Evolutionary conservation across 2,888 invertebrate species (phyloP), one percentile per base, ranked within the genome.

Genomic region (Bursaphelenchus okinawaensis): DNA sequence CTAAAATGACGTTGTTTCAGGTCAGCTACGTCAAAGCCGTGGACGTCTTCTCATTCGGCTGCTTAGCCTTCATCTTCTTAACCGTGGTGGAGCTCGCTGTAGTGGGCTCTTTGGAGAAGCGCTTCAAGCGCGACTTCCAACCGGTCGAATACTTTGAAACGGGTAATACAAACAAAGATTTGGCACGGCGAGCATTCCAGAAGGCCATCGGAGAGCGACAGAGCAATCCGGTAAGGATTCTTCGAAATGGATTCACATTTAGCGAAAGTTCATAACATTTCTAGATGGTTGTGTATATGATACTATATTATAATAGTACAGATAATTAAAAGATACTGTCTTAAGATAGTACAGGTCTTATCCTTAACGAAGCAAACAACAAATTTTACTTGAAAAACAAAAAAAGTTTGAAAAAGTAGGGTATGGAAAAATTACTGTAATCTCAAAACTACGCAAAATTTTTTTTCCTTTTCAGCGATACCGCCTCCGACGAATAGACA

Each of bases 21-120:
- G 79, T 80, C 9, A 74, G 75, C 52, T 81, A 81, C 64, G 75
- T 81, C 22, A 81, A 81, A 69, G 81, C 79, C 22, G 62, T 81
- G 55, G 81, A 81, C 67, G 55, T 81, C 31, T 81, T 80, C 67
- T 79, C 79, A 79, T 55, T 62, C 4, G 76, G 74, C n/a, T 77
- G 77, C 61, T 69, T 78, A 61, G 77, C 74, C 54, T 81, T 73
- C 71, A 81, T 81, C 16, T 80, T 82, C 65, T 62, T 79, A 0
- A 74, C 77, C 0, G 76, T 81, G 61, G 76, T 79, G 24, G 77
- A 78, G 59, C 64, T 76, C 40, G 76, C 76, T 27, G 60, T 68
- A 52, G 76, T 78, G 22, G 76, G 78, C 9, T 70, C 67, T 9
- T 56, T 78, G 28, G 76, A 78, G 58, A 73, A 73, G 51, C 55